Evolutionary conservation across 2,113 vertebrate species (phyloP).

Genomic region (Sinocyclocheilus maitianheensis): DNA sequence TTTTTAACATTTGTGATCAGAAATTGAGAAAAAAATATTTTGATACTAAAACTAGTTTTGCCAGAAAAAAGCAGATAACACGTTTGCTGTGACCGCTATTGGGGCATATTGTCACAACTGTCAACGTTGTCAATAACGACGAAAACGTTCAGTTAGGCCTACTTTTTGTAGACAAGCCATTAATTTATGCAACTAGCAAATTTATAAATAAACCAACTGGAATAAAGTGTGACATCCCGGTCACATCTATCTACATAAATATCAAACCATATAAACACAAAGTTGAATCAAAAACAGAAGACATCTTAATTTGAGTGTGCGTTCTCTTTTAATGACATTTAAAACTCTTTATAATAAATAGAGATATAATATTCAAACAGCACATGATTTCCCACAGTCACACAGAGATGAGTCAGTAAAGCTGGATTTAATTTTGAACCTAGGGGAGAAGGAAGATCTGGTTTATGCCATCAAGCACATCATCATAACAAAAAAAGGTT

Average conservation of each 20-base stretch:
- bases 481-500: neutral
- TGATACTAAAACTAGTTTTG: neutral
- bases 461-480: slow-evolving; percentile 17
- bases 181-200: neutral
- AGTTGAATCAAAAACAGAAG: neutral
- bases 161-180: neutral
- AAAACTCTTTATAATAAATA: slow-evolving; percentile 75
- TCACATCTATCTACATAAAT: neutral
- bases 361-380: slow-evolving; percentile 68
- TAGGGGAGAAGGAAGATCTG: slow-evolving; percentile 19
- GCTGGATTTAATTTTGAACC: slow-evolving; percentile 45
- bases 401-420: slow-evolving; percentile 58
- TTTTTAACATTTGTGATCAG: neutral
- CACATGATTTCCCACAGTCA: slow-evolving; percentile 69
- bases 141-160: neutral
- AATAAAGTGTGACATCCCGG: neutral
- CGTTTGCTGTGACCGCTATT: neutral
- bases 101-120: neutral
- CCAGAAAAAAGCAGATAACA: neutral
- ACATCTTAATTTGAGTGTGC: neutral
- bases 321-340: slow-evolving; percentile 58
- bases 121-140: neutral
- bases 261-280: neutral
- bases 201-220: neutral
- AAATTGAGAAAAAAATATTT: neutral